Percentiles rank a stretch among this genome's conserved stretches.
phyloP scores from a whole-genome alignment of 2,797 vertebrate genomes.

The Neopelma chrysocephalum region DNA sequence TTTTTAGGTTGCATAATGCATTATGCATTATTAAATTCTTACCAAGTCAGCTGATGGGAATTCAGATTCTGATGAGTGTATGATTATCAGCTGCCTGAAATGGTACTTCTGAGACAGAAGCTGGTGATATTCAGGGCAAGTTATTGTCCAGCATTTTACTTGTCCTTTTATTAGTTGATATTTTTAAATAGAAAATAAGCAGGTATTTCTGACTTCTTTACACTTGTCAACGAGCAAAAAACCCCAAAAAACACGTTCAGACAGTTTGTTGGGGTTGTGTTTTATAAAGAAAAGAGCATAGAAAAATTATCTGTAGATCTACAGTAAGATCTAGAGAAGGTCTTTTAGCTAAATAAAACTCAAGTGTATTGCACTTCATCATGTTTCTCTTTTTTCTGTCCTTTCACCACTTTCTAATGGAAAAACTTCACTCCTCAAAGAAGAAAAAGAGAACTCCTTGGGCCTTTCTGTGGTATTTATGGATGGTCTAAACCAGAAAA shows the following conservation, averaged over 20 bases:
- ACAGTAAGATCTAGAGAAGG: neutral
- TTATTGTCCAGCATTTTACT: neutral
- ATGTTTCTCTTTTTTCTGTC: neutral
- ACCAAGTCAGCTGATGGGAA: constrained; percentile 9
- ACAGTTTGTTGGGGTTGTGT: neutral
- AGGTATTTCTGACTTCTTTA: neutral
- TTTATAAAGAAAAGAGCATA: neutral
- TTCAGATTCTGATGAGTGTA: neutral
- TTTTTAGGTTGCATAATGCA: constrained; percentile 6
- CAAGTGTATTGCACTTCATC: neutral
- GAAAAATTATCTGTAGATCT: neutral
- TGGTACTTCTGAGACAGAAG: neutral
- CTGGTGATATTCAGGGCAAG: neutral
- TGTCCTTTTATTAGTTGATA: neutral
- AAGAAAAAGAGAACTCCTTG: neutral
- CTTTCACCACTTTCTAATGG: neutral
- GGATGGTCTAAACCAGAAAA: neutral
- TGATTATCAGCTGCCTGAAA: constrained; percentile 1
- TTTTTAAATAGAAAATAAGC: neutral
- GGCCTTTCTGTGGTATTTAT: neutral
- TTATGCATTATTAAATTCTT: constrained; percentile 28
- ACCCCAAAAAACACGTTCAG: neutral
- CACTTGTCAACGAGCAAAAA: neutral
- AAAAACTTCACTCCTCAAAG: neutral
- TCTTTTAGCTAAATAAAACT: neutral